A percentile compares a stretch with the other conserved stretches of the same genome.
phyloP scores from a whole-genome alignment of 1,140 invertebrate genomes.

The Archivesica marissinica region DNA sequence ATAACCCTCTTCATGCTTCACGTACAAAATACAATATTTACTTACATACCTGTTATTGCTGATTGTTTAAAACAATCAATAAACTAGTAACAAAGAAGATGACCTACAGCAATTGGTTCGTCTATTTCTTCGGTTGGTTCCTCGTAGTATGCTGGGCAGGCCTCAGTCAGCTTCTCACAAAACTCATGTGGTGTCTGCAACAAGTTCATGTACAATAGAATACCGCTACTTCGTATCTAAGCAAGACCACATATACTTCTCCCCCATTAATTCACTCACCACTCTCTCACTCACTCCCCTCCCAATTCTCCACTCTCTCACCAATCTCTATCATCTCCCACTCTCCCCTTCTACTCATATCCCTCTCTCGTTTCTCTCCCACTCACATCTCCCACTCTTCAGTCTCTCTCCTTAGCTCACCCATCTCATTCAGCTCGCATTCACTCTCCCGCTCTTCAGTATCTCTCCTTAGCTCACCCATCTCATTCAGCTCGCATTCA shows the following conservation, averaged over 20 bases:
- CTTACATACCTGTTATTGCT: too few species aligned
- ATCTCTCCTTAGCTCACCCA: background rate
- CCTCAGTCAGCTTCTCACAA: constrained; percentile 5
- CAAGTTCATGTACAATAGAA: too few species aligned
- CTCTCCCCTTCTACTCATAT: background rate
- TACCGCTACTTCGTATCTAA: too few species aligned
- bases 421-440: too few species aligned
- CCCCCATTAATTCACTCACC: background rate
- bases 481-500: too few species aligned
- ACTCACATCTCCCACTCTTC: background rate
- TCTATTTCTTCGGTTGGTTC: background rate
- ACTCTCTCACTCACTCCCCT: background rate
- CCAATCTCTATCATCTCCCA: background rate
- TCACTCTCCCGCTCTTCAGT: background rate
- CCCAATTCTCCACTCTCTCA: background rate
- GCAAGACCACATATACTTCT: background rate
- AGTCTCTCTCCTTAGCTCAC: background rate
- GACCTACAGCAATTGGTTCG: background rate
- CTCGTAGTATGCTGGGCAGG: constrained; percentile 6
- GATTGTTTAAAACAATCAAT: too few species aligned
- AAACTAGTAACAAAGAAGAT: background rate
- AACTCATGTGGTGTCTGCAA: constrained; percentile 41
- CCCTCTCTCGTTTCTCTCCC: background rate
- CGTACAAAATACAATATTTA: too few species aligned
- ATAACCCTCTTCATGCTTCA: too few species aligned